A percentile compares a stretch with the other conserved stretches of the same genome.
These are phyloP conservation scores for Bergia puertoricense DNA, from an alignment of 92 coral and sea anemone genomes.

Conservation along the genomic window DNA sequence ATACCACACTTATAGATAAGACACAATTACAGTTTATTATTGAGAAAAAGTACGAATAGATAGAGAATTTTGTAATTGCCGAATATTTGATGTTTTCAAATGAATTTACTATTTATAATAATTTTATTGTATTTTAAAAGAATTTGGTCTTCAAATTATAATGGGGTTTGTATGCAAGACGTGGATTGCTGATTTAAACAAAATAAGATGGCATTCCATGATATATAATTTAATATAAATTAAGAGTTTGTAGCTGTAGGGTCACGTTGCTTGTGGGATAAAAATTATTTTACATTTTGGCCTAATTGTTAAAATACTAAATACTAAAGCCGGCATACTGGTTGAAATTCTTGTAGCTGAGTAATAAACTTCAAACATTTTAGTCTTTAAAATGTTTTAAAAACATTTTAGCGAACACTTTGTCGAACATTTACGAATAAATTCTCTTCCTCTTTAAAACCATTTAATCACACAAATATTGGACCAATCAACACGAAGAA, in stretches of 20 bases:
- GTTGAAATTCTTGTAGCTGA: too few species aligned
- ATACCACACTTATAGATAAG: constrained; percentile 27
- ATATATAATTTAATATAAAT: too few species aligned
- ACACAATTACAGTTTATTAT: constrained; percentile 16
- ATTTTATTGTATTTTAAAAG: too few species aligned
- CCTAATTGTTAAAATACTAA: too few species aligned
- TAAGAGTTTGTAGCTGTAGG: not conserved
- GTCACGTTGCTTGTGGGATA: not conserved
- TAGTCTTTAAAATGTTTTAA: not conserved
- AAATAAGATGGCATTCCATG: not conserved
- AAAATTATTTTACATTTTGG: not conserved
- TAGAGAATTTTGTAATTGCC: too few species aligned
- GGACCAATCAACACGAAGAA: not conserved
- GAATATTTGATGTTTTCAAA: too few species aligned
- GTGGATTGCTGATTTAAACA: too few species aligned
- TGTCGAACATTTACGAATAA: too few species aligned
- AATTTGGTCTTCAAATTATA: not conserved
- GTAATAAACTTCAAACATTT: too few species aligned
- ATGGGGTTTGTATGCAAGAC: not conserved
- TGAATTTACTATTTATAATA: too few species aligned
- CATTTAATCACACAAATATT: not conserved
- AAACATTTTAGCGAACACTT: too few species aligned
- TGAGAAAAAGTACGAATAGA: not conserved
- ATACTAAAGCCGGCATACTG: not conserved
- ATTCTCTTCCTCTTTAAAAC: too few species aligned